A percentile compares a stretch with the other conserved stretches of the same genome.
Evolutionary conservation across 2,888 invertebrate genomes (phyloP).

Genomic region (Desoria tigrina): DNA sequence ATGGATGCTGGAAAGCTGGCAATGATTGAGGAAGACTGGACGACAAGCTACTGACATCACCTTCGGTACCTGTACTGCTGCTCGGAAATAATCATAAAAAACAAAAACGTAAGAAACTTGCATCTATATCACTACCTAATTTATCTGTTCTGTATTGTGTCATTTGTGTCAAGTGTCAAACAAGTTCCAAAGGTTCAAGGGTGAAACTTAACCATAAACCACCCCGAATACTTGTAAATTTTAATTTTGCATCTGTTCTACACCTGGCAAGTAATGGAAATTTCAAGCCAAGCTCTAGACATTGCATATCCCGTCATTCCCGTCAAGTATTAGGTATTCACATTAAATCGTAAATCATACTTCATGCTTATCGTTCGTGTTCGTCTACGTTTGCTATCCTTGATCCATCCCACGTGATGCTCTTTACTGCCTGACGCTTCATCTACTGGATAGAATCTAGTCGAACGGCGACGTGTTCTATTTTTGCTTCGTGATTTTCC

Average conservation of each 20-base stretch:
- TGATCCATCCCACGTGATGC: conserved; percentile 96
- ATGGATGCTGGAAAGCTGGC: conserved; percentile 94
- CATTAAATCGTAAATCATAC: conserved; percentile 31
- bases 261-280: conserved; percentile 36
- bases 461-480: conserved; percentile 30
- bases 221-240: conserved; percentile 35
- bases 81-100: conserved; percentile 35
- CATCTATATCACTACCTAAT: background rate
- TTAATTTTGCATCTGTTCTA: conserved; percentile 42
- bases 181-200: conserved; percentile 41
- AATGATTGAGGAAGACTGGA: conserved; percentile 78
- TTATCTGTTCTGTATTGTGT: background rate
- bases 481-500: conserved; percentile 7
- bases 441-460: conserved; percentile 45
- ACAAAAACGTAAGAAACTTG: conserved; percentile 13
- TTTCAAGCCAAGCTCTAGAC: conserved; percentile 43
- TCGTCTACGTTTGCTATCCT: conserved; percentile 66
- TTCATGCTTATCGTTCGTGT: conserved; percentile 43
- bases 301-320: conserved; percentile 22
- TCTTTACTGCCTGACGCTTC: conserved; percentile 63
- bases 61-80: conserved; percentile 72
- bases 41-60: conserved; percentile 63
- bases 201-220: conserved; percentile 38
- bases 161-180: too few relatives aligned
- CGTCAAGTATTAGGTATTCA: conserved; percentile 3